A percentile compares a stretch with the other conserved stretches of the same genome.
Conservation (phyloP, 1,140 invertebrate genomes). For the Pseudomyrmex cubaensis region DNA sequence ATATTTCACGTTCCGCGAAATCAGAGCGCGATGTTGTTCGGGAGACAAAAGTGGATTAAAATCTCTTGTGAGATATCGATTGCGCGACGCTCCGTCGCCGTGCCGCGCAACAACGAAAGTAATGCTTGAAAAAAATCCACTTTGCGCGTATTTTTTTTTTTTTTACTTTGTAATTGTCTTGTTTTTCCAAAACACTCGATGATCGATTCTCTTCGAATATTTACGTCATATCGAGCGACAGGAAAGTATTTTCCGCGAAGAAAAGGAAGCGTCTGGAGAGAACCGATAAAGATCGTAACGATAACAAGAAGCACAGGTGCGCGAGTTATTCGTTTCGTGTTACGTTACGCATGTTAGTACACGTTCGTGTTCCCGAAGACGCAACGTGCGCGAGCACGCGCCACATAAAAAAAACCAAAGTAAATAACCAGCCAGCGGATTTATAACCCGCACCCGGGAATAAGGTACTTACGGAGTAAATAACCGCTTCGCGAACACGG, state of each 20-base stretch:
- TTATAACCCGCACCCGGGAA: slow-evolving; percentile 17
- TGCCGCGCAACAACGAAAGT: too few relatives aligned
- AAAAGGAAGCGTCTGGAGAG: not conserved
- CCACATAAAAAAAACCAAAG: slow-evolving; percentile 18
- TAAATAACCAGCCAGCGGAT: slow-evolving; percentile 3
- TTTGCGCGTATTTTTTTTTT: too few relatives aligned
- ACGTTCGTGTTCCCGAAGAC: slow-evolving; percentile 37
- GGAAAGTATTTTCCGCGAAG: not conserved
- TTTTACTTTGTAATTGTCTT: too few relatives aligned
- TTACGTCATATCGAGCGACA: not conserved
- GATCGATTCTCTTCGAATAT: too few relatives aligned
- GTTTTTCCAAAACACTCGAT: too few relatives aligned
- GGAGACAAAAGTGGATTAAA: too few relatives aligned
- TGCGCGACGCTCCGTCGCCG: too few relatives aligned
- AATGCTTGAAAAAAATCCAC: too few relatives aligned
- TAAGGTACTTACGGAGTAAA: not conserved
- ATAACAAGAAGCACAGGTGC: slow-evolving; percentile 29
- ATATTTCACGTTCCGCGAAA: too few relatives aligned
- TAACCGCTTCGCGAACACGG: too few relatives aligned
- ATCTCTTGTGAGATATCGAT: too few relatives aligned
- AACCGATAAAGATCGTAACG: slow-evolving; percentile 42
- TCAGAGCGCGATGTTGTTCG: too few relatives aligned
- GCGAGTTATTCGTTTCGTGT: slow-evolving; percentile 9
- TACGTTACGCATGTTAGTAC: slow-evolving; percentile 23
- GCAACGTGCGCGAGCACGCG: slow-evolving; percentile 23